phyloP scores from a whole-genome alignment of 1,140 invertebrate species.

The Ditylenchus dipsaci region DNA sequence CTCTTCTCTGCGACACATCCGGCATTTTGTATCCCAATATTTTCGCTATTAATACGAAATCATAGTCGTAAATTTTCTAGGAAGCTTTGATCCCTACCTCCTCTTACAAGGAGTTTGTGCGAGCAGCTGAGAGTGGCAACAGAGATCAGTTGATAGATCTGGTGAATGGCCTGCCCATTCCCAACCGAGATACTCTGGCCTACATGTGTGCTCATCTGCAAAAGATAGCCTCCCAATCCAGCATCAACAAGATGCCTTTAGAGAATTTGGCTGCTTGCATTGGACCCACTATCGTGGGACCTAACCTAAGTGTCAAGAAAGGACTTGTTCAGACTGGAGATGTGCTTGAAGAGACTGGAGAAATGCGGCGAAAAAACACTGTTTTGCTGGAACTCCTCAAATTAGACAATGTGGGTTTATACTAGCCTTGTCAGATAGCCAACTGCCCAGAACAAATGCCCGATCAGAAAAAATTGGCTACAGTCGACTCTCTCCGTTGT shows the following conservation, averaged over 20 bases:
- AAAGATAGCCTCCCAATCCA: slow-evolving; percentile 49
- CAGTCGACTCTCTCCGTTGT: too few species aligned
- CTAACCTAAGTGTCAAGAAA: neutral
- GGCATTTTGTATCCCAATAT: too few species aligned
- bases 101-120: slow-evolving; percentile 72
- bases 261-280: slow-evolving; percentile 4
- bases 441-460: too few species aligned
- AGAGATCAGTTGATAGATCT: slow-evolving; percentile 66
- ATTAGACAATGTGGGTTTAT: neutral
- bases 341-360: neutral
- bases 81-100: slow-evolving; percentile 76
- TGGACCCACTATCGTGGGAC: slow-evolving; percentile 7
- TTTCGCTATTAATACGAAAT: too few species aligned
- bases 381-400: slow-evolving; percentile 1
- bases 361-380: neutral
- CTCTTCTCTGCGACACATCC: too few species aligned
- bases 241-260: slow-evolving; percentile 20
- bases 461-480: too few species aligned
- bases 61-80: slow-evolving; percentile 49
- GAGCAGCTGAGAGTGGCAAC: slow-evolving; percentile 62
- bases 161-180: slow-evolving; percentile 71
- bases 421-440: too few species aligned
- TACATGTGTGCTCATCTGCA: slow-evolving; percentile 78
- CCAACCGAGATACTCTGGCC: slow-evolving; percentile 81
- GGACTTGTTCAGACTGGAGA: neutral